These are phyloP conservation scores for Campopleginae sp. DNA, from an alignment of 2,888 invertebrate genomes.

Conservation along the genomic window DNA sequence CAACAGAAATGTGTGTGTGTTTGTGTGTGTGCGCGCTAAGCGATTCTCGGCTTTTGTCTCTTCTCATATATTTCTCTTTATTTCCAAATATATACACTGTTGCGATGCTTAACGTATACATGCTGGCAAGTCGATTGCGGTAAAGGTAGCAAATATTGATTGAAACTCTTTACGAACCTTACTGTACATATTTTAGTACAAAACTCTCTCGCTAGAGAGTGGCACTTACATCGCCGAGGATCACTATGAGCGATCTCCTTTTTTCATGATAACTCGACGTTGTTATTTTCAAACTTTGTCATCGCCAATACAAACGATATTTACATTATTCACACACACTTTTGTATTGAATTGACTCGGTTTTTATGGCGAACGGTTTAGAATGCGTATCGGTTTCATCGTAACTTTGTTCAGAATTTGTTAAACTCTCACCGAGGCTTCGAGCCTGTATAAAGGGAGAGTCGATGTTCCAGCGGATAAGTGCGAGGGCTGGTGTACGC, in stretches of 20 bases:
- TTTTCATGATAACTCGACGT: not conserved
- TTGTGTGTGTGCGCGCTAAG: too few relatives aligned
- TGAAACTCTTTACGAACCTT: constrained; percentile 38
- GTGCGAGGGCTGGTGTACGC: too few relatives aligned
- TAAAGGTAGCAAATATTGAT: constrained; percentile 59
- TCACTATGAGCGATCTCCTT: not conserved
- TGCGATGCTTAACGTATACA: constrained; percentile 12
- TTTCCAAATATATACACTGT: constrained; percentile 34
- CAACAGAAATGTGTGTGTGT: constrained; percentile 5
- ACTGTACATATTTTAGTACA: constrained; percentile 29
- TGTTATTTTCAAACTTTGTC: not conserved
- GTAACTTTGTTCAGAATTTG: not conserved
- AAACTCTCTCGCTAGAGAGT: constrained; percentile 27
- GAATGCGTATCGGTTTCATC: not conserved
- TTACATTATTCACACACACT: not conserved
- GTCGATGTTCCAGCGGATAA: too few relatives aligned
- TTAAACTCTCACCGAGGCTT: not conserved
- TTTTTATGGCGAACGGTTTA: not conserved
- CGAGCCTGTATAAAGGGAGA: not conserved
- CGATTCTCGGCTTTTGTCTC: constrained; percentile 20
- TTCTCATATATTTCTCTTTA: constrained; percentile 1
- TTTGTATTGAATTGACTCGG: too few relatives aligned
- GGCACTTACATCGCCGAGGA: not conserved
- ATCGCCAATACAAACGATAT: not conserved
- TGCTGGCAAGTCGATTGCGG: constrained; percentile 56